A percentile compares a stretch with the other conserved stretches of the same genome.
Evolutionary conservation across 2,888 invertebrate species (phyloP).

Genomic region (Tetramorium bicarinatum): DNA sequence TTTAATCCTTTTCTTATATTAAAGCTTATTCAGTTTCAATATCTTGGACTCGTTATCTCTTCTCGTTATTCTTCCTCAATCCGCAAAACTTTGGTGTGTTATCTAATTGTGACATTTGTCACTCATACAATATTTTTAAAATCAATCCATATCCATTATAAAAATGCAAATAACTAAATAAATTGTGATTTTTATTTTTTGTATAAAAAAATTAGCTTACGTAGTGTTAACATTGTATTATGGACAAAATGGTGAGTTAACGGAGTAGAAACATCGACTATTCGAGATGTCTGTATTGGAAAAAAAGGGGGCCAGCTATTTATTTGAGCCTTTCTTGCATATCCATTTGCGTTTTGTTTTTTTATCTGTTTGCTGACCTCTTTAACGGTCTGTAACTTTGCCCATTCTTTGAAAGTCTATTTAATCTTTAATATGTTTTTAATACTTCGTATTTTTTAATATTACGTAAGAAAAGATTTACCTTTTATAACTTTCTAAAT

Average conservation of each 20-base stretch:
- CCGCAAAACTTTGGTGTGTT: neutral
- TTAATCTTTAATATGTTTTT: neutral
- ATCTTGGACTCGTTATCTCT: neutral
- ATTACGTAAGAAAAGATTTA: neutral
- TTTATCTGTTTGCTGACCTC: neutral
- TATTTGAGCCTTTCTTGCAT: neutral
- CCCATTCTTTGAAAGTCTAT: neutral
- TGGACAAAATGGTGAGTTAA: neutral
- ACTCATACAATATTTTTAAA: neutral
- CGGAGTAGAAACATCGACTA: neutral
- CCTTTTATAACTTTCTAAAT: neutral
- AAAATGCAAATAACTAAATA: neutral
- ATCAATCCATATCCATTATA: neutral
- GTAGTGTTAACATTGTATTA: neutral
- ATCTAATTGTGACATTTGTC: neutral
- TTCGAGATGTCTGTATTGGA: neutral
- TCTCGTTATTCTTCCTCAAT: neutral
- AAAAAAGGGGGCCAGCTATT: neutral
- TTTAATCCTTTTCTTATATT: neutral
- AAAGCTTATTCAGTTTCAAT: neutral
- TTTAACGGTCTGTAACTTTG: neutral
- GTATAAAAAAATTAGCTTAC: neutral
- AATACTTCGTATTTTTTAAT: neutral
- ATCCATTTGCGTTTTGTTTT: neutral
- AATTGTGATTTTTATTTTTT: neutral